Evolutionary conservation across 2,888 invertebrate genomes (phyloP).

Genomic region (Neoaliturus tenellus): DNA sequence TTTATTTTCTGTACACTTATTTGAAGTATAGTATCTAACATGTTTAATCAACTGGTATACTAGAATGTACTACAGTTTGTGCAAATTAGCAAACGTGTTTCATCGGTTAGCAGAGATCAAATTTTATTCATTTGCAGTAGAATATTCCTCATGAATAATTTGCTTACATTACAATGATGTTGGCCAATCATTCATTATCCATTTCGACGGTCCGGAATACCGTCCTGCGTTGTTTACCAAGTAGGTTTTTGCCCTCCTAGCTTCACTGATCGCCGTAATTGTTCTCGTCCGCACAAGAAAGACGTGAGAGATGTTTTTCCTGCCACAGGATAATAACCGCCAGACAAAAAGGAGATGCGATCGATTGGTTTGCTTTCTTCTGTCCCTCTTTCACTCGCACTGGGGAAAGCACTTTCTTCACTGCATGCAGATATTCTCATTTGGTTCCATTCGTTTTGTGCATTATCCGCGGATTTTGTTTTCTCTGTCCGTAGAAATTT

Average conservation of each 20-base stretch:
- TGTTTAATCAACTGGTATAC: too few species aligned
- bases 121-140: too few species aligned
- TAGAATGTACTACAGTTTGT: too few species aligned
- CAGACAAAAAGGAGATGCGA: slow-evolving; percentile 28
- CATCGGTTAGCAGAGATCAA: too few species aligned
- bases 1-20: too few species aligned
- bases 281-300: slow-evolving; percentile 10
- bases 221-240: not conserved
- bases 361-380: slow-evolving; percentile 33
- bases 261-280: not conserved
- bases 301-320: slow-evolving; percentile 16
- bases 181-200: too few species aligned
- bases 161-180: too few species aligned
- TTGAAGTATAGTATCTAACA: too few species aligned
- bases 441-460: not conserved
- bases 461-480: slow-evolving; percentile 4
- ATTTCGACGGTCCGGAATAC: too few species aligned
- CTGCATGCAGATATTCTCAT: not conserved
- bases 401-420: slow-evolving; percentile 24
- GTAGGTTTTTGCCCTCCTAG: not conserved
- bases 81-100: too few species aligned
- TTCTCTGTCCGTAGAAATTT: not conserved
- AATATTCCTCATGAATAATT: too few species aligned
- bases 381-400: not conserved
- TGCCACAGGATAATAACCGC: not conserved